Conservation (phyloP, 2,113 vertebrate species). For the Indri indri region DNA sequence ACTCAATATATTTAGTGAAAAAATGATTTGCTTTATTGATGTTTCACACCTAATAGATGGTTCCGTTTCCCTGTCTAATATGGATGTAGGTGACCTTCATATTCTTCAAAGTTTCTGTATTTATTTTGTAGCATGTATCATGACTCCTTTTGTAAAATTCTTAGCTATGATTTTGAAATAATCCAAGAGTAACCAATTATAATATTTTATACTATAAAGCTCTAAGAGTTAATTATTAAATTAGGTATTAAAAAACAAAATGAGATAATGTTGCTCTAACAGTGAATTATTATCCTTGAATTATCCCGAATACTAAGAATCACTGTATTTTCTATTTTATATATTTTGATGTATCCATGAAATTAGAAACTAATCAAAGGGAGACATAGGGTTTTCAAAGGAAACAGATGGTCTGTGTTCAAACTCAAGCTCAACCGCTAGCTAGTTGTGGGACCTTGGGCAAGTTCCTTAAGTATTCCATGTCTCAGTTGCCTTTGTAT, state of each 20-base stretch:
- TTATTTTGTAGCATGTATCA: not conserved
- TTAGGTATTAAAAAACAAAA: not conserved
- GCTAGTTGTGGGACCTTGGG: not conserved
- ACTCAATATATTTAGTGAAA: not conserved
- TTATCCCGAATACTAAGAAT: not conserved
- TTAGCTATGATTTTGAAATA: not conserved
- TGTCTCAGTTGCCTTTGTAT: not conserved
- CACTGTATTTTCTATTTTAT: not conserved
- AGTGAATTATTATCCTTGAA: not conserved
- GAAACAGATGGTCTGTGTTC: not conserved
- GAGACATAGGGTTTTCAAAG: not conserved
- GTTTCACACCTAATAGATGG: not conserved
- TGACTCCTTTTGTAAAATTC: not conserved
- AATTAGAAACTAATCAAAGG: not conserved
- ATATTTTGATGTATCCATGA: not conserved
- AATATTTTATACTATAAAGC: not conserved
- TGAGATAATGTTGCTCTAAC: not conserved
- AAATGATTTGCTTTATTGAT: not conserved
- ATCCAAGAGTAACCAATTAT: not conserved
- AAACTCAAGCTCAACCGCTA: not conserved
- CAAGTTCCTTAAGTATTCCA: not conserved
- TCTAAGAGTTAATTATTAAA: not conserved
- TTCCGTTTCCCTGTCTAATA: not conserved
- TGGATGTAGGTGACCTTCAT: not conserved
- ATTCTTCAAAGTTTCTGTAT: not conserved